A percentile compares a stretch with the other conserved stretches of the same genome.
Evolutionary conservation across 2,888 invertebrate species (phyloP).

Genomic region (Cetonia aurata): DNA sequence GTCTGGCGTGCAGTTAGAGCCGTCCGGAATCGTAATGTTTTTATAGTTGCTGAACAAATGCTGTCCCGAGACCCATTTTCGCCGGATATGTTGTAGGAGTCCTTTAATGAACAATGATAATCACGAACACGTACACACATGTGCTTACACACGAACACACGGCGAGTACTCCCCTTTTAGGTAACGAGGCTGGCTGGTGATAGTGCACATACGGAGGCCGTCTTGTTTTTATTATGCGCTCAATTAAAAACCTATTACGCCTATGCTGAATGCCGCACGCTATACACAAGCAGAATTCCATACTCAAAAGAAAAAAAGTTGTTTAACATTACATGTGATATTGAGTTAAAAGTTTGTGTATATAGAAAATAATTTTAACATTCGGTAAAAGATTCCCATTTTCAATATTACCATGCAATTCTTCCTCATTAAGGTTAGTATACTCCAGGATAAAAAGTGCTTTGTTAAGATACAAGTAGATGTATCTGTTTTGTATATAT

Average conservation of each 20-base stretch:
- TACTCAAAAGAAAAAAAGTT: no score
- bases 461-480: no score
- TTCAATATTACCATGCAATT: no score
- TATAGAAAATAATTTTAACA: no score
- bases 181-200: constrained; percentile 19
- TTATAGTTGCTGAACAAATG: constrained; percentile 57
- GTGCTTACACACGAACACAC: background rate
- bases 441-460: no score
- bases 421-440: no score
- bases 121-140: constrained; percentile 27
- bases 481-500: no score
- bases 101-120: constrained; percentile 40
- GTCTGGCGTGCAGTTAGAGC: constrained; percentile 65
- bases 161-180: constrained; percentile 29
- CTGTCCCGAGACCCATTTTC: constrained; percentile 39
- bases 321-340: no score
- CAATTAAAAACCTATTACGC: constrained; percentile 24
- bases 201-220: constrained; percentile 20
- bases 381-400: no score
- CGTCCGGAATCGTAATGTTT: constrained; percentile 65
- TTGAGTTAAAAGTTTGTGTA: no score
- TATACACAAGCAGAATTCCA: background rate
- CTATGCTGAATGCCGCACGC: constrained; percentile 10
- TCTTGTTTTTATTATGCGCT: constrained; percentile 22
- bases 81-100: constrained; percentile 38